Evolutionary conservation across 2,797 vertebrate species (phyloP).

Genomic region (Pangasius larnaudii): DNA sequence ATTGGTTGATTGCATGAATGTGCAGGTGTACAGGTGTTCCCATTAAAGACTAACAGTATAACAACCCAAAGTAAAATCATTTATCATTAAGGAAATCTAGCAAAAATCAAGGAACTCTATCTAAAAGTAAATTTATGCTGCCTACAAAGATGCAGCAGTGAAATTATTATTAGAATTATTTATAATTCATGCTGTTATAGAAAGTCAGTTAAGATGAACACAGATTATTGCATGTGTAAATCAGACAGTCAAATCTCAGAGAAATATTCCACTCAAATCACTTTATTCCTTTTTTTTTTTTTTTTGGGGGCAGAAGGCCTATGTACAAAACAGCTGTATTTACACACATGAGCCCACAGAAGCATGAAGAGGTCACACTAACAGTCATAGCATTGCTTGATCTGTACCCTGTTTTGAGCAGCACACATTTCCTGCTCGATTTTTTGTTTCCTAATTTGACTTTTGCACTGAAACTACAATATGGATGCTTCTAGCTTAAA

Average conservation of each 20-base stretch:
- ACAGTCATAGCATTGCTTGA: slow-evolving; percentile 38
- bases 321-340: slow-evolving; percentile 59
- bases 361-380: slow-evolving; percentile 47
- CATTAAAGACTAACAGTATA: neutral
- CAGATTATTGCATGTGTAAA: neutral
- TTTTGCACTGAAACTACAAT: slow-evolving; percentile 43
- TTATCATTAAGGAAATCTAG: neutral
- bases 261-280: slow-evolving; percentile 45
- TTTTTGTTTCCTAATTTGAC: slow-evolving; percentile 16
- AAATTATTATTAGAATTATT: neutral
- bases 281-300: slow-evolving; percentile 49
- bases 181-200: neutral
- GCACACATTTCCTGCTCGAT: slow-evolving; percentile 38
- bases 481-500: slow-evolving; percentile 32
- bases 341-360: slow-evolving; percentile 52
- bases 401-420: slow-evolving; percentile 51
- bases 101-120: neutral
- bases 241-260: slow-evolving; percentile 29
- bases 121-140: neutral
- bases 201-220: neutral
- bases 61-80: neutral
- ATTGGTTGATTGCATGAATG: neutral
- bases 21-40: neutral
- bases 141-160: neutral
- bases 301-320: slow-evolving; percentile 34